Percentiles rank a stretch among this genome's conserved stretches.
phyloP scores from a whole-genome alignment of 2,888 invertebrate species.

The Acanthoscelides obtectus region DNA sequence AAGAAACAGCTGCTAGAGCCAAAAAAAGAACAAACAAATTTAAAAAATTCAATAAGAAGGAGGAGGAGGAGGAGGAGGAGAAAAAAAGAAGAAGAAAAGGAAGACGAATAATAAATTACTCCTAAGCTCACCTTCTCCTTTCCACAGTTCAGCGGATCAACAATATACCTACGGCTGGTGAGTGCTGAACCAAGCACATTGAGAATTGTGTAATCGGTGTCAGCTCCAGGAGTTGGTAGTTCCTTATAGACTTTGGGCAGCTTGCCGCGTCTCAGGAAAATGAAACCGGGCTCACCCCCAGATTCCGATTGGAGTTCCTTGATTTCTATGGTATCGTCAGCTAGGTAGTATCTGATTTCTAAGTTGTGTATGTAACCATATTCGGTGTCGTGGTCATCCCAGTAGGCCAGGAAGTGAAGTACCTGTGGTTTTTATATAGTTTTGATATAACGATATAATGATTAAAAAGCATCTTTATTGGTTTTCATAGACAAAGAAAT shows the following conservation, averaged over 20 bases:
- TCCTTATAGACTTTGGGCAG: conserved; percentile 65
- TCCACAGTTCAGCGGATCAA: conserved; percentile 56
- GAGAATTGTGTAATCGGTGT: conserved; percentile 52
- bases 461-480: too few relatives aligned
- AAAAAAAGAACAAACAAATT: too few relatives aligned
- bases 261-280: conserved; percentile 70
- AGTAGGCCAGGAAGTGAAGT: conserved; percentile 77
- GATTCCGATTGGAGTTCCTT: conserved; percentile 66
- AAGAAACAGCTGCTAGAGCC: too few relatives aligned
- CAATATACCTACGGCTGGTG: conserved; percentile 52
- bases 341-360: conserved; percentile 78
- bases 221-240: conserved; percentile 50
- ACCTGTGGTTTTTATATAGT: too few relatives aligned
- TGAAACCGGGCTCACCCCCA: conserved; percentile 67
- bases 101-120: too few relatives aligned
- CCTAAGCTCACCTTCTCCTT: conserved; percentile 35
- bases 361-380: conserved; percentile 74
- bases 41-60: too few relatives aligned
- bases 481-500: too few relatives aligned
- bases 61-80: too few relatives aligned
- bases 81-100: too few relatives aligned
- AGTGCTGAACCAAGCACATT: conserved; percentile 59
- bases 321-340: conserved; percentile 86
- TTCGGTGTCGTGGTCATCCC: conserved; percentile 79
- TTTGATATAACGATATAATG: too few relatives aligned